Evolutionary conservation across 2,888 invertebrate genomes (phyloP).

Genomic region (Conops quadrifasciatus): DNA sequence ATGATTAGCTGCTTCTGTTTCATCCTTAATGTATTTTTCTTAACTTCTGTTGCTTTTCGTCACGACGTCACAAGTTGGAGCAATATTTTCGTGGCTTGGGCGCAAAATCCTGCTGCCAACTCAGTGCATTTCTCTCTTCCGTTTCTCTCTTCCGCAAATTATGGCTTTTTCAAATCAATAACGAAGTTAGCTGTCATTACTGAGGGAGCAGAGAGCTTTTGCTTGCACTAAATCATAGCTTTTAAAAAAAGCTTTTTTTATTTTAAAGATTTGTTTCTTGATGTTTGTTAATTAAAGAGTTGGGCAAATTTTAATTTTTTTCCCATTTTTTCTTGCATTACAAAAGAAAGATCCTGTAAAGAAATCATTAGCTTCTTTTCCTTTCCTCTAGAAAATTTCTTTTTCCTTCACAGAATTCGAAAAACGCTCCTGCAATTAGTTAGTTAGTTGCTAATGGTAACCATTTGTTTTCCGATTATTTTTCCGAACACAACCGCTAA

Average conservation of each 20-base stretch:
- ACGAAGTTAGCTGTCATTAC: slow-evolving; percentile 4
- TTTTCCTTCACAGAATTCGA: not conserved
- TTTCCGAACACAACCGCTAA: not conserved
- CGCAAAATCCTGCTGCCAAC: slow-evolving; percentile 31
- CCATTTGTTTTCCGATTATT: not conserved
- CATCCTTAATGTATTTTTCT: slow-evolving; percentile 39
- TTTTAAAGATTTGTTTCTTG: not conserved
- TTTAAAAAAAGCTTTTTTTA: too few species aligned
- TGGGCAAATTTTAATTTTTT: not conserved
- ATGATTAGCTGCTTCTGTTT: slow-evolving; percentile 45
- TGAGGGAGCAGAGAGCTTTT: not conserved
- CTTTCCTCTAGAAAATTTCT: slow-evolving; percentile 9
- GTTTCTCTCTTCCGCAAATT: not conserved
- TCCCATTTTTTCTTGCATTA: slow-evolving; percentile 1
- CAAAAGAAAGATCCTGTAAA: not conserved
- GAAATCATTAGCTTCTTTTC: slow-evolving; percentile 23
- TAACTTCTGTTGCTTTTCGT: slow-evolving; percentile 27
- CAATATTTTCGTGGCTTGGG: slow-evolving; percentile 10
- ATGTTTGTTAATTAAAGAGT: not conserved
- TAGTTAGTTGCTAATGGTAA: not conserved
- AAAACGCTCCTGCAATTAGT: not conserved
- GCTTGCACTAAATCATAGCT: not conserved
- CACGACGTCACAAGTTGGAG: slow-evolving; percentile 34
- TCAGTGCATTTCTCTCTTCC: not conserved
- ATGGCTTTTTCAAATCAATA: not conserved